These are phyloP conservation scores for Bambusicola thoracicus DNA, from an alignment of 2,113 vertebrate genomes.

Conservation along the genomic window DNA sequence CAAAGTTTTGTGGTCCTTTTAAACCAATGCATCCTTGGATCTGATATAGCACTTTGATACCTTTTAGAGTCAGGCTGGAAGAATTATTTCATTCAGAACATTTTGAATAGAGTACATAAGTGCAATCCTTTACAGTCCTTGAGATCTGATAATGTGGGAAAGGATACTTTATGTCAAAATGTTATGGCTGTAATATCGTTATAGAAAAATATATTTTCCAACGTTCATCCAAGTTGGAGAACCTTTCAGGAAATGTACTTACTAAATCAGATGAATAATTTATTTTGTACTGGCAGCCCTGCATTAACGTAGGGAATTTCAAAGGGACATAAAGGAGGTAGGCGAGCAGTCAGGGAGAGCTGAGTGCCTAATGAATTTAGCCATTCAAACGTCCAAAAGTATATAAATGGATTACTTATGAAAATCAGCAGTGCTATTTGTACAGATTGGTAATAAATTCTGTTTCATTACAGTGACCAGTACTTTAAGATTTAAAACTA, in stretches of 20 bases:
- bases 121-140: background rate
- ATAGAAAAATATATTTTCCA: background rate
- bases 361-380: conserved; percentile 7
- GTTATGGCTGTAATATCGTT: background rate
- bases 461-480: background rate
- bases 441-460: conserved; percentile 47
- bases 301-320: background rate
- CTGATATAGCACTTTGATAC: background rate
- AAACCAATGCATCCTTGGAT: background rate
- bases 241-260: background rate
- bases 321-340: background rate
- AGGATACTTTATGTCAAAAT: background rate
- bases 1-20: background rate
- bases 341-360: background rate
- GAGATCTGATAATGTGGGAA: background rate
- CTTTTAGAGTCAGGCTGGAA: background rate
- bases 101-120: background rate
- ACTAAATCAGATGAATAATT: conserved; percentile 46
- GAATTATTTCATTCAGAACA: background rate
- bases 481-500: conserved; percentile 22
- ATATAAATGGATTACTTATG: background rate
- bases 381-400: background rate
- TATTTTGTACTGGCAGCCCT: background rate
- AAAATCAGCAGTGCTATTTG: background rate
- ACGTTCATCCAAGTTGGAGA: background rate